A percentile compares a stretch with the other conserved stretches of the same genome.
Conservation (phyloP, 2,888 invertebrate species). For the Slavum lentiscoides region DNA sequence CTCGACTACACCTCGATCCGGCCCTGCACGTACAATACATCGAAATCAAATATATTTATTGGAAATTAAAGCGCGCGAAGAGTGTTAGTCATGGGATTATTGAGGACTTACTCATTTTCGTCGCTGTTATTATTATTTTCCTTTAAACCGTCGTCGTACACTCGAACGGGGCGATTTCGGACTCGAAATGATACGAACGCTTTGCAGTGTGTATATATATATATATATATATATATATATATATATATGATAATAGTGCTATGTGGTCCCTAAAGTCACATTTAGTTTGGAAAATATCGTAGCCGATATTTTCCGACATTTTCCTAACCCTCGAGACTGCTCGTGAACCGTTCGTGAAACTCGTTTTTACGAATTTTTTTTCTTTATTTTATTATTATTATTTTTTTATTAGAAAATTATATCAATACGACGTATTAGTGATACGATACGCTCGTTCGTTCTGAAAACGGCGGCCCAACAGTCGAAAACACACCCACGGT, state of each 20-base stretch:
- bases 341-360: background rate
- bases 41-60: too few species aligned
- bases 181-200: background rate
- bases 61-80: too few species aligned
- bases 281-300: slow-evolving; percentile 6
- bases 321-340: background rate
- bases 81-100: background rate
- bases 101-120: background rate
- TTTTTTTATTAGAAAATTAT: too few species aligned
- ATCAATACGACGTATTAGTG: too few species aligned
- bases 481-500: background rate
- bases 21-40: too few species aligned
- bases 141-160: background rate
- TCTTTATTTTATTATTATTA: background rate
- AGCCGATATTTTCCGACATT: background rate
- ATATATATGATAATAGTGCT: background rate
- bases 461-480: background rate
- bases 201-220: background rate
- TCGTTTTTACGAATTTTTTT: background rate
- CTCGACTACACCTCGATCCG: too few species aligned
- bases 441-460: too few species aligned
- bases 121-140: background rate
- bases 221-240: background rate
- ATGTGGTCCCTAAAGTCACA: slow-evolving; percentile 23
- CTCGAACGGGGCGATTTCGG: background rate